These are phyloP conservation scores for Pituophis catenifer DNA, from an alignment of 2,113 vertebrate species.

Conservation along the genomic window DNA sequence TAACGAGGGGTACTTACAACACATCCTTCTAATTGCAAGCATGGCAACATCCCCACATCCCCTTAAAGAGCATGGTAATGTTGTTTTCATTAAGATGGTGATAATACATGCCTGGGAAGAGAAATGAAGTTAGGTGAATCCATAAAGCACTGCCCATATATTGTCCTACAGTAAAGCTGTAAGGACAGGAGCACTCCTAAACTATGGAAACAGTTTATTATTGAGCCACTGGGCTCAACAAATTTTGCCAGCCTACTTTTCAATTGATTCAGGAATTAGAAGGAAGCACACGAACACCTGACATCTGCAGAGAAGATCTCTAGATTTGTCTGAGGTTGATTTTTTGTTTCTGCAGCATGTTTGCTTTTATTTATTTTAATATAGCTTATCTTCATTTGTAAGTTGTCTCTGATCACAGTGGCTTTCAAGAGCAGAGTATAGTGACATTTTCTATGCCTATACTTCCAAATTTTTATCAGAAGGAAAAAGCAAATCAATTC, in stretches of 20 bases:
- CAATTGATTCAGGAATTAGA: background rate
- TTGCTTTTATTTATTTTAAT: background rate
- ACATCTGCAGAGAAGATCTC: background rate
- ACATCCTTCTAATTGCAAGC: background rate
- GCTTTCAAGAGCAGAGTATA: background rate
- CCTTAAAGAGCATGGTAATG: background rate
- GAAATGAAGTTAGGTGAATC: background rate
- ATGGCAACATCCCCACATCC: background rate
- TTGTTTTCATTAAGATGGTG: background rate
- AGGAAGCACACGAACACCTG: background rate
- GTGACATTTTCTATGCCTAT: background rate
- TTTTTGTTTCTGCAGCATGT: background rate
- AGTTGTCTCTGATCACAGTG: background rate
- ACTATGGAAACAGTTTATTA: background rate
- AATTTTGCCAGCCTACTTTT: background rate
- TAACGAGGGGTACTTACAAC: background rate
- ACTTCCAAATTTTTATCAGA: background rate
- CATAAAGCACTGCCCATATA: background rate
- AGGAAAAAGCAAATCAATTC: background rate
- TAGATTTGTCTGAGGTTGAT: background rate
- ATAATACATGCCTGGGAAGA: background rate
- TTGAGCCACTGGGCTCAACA: background rate
- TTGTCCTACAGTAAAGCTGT: background rate
- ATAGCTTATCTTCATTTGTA: background rate
- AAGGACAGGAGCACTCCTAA: background rate